A percentile compares a stretch with the other conserved stretches of the same genome.
Conservation (phyloP, 2,797 vertebrate genomes). For the Aulostomus chinensis region DNA sequence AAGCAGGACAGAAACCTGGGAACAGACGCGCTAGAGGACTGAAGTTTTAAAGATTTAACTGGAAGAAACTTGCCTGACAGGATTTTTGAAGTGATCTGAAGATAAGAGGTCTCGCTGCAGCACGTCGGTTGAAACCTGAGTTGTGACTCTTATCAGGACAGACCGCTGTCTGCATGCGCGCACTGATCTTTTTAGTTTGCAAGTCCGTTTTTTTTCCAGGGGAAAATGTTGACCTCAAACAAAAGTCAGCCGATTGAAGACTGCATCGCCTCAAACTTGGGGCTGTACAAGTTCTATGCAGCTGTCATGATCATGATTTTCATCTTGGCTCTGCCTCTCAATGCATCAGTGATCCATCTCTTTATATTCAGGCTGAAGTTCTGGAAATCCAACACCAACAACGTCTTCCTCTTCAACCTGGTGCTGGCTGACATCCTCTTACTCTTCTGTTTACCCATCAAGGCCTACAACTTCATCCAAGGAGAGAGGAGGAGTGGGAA, state of each 20-base stretch:
- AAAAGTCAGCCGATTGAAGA: conserved; percentile 11
- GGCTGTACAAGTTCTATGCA: conserved; percentile 62
- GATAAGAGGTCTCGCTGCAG: conserved; percentile 4
- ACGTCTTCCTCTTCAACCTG: conserved; percentile 78
- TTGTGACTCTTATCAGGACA: no score
- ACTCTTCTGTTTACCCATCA: conserved; percentile 74
- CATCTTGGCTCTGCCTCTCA: conserved; percentile 73
- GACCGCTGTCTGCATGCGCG: no score
- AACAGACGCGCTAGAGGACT: not conserved
- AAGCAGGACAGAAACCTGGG: conserved; percentile 1
- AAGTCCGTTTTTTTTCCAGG: not conserved
- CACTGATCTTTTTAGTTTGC: no score
- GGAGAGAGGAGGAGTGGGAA: conserved; percentile 33
- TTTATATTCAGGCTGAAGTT: conserved; percentile 80
- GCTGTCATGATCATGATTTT: conserved; percentile 65
- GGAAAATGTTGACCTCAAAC: no score
- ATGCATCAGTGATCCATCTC: conserved; percentile 71
- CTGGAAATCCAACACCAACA: conserved; percentile 78
- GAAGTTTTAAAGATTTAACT: not conserved
- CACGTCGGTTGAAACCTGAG: conserved; percentile 6
- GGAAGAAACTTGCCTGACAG: conserved; percentile 28
- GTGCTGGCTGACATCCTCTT: conserved; percentile 74
- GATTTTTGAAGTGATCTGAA: conserved; percentile 12
- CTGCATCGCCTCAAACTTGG: not conserved
- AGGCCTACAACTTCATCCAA: conserved; percentile 52